phyloP scores from a whole-genome alignment of 2,797 vertebrate species.

The Chloroceryle inda region DNA sequence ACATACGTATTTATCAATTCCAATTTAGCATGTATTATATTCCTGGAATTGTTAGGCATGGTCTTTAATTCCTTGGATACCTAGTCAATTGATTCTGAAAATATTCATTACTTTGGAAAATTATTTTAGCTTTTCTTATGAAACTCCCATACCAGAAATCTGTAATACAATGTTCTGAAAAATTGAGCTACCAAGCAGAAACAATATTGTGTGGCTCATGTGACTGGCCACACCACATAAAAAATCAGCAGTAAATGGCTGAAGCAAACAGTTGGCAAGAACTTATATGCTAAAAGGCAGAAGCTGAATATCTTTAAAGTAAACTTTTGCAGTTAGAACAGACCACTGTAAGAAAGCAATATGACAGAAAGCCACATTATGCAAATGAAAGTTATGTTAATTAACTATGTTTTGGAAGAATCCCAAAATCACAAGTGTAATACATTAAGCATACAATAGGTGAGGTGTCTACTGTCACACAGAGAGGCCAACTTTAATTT shows the following conservation, averaged over 20 bases:
- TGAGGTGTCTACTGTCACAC: neutral
- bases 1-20: neutral
- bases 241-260: neutral
- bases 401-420: neutral
- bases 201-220: rapidly evolving
- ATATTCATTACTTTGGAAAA: neutral
- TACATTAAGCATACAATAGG: neutral
- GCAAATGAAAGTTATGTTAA: neutral
- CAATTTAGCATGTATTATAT: neutral
- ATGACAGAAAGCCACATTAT: neutral
- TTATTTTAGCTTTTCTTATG: neutral
- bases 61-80: neutral
- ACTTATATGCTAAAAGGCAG: neutral
- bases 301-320: neutral
- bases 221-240: neutral
- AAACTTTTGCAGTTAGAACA: neutral
- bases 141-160: neutral
- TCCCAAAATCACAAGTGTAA: neutral
- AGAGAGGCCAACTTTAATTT: neutral
- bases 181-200: neutral
- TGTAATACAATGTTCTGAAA: neutral
- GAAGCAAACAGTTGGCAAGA: neutral
- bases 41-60: neutral
- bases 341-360: neutral
- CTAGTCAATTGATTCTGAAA: neutral